Evolutionary conservation across 1,140 invertebrate species (phyloP).

Genomic region (Pararge aegeria): DNA sequence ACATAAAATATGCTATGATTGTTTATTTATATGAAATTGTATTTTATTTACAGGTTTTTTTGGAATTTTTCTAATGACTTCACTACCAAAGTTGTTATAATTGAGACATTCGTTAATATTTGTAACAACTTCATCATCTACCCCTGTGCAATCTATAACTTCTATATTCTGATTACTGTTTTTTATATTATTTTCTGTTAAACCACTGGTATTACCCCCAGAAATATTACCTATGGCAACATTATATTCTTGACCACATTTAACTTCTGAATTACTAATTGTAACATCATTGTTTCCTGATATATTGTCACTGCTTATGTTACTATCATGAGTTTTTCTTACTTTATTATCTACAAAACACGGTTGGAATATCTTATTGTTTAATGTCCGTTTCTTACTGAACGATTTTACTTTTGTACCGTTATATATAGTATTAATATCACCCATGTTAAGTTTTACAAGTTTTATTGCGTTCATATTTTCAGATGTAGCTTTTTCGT

Average conservation of each 20-base stretch:
- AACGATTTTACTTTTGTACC: conserved; percentile 23
- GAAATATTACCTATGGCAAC: conserved; percentile 1
- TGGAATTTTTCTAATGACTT: conserved; percentile 46
- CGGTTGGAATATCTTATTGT: neutral
- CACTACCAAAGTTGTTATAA: conserved; percentile 60
- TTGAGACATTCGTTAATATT: conserved; percentile 64
- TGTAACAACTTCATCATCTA: conserved; percentile 44
- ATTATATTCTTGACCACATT: conserved; percentile 1
- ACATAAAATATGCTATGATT: conserved; percentile 16
- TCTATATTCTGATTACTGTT: conserved; percentile 30
- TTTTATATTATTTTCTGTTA: conserved; percentile 8
- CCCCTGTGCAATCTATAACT: conserved; percentile 57
- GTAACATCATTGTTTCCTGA: no score
- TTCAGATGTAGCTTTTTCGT: neutral
- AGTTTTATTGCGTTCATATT: conserved; percentile 12
- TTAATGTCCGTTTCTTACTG: conserved; percentile 18
- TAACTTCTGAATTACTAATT: conserved; percentile 6
- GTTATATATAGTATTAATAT: conserved; percentile 43
- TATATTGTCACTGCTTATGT: no score
- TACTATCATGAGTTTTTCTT: conserved; percentile 2
- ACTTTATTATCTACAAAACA: neutral
- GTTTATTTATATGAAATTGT: conserved; percentile 57
- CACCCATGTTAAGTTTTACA: conserved; percentile 59
- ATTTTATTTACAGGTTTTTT: conserved; percentile 61
- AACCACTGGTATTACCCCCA: neutral